Base-by-base conservation (phyloP, 2,888 invertebrate genomes). In the Linnaemya tessellans region DNA sequence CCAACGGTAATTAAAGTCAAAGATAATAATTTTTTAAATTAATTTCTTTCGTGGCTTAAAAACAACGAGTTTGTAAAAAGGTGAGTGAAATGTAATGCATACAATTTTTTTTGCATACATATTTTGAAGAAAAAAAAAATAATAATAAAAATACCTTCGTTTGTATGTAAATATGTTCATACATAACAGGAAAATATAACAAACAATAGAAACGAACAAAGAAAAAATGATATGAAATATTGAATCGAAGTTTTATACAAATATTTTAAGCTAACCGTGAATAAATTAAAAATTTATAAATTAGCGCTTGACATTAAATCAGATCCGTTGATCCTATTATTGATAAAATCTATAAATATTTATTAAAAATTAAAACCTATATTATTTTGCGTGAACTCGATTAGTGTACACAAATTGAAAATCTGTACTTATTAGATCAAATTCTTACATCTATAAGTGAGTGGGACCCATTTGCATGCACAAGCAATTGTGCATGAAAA, bases 41-140 rank as follows among this genome's bases (percentile, higher is more conserved):
- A 30, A 10, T n/a, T 43, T 22, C 13, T 22, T 22, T 73, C 20
- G 49, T 60, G 35, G 22, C n/a, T 65, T 41, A 43, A 54, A 9
- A 75, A 54, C 13, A 0, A 58, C 18, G 62, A 56, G 49, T 15
- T 35, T 30, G 7, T 20, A n/a, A 60, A 60, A 67, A 80, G 80
- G 80, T 80, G 67, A 60, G 80, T 80, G 60, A 43, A 74, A 51
- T 10, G 10, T 22, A 49, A 22, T 13, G 25, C 62, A 68, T 49
- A 77, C 13, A 60, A 43, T 10, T 3, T 0, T 22, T n/a, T n/a
- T 43, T 22, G 43, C 62, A 62, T 43, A 64, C 15, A 9, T 18
- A 49, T n/a, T n/a, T n/a, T n/a, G n/a, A n/a, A n/a, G n/a, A n/a
- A n/a, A n/a, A 9, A n/a, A n/a, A 49, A 56, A 70, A 46, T n/a